A percentile compares a stretch with the other conserved stretches of the same genome.
phyloP scores from a whole-genome alignment of 2,113 vertebrate species.

The Trichomycterus rosablanca region DNA sequence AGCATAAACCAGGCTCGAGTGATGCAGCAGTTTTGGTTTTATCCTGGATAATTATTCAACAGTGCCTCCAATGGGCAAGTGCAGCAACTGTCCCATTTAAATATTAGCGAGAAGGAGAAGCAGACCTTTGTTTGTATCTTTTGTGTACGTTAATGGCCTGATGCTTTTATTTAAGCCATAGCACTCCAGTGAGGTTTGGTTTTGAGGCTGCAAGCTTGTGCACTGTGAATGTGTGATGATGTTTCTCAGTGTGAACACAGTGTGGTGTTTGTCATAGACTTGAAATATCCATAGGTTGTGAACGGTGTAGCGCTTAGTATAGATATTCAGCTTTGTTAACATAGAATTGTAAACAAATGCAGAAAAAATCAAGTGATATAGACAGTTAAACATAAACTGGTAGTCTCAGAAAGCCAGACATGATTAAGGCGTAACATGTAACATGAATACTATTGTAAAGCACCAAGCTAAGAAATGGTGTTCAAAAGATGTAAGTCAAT shows the following conservation, averaged over 20 bases:
- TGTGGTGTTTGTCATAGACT: slow-evolving; percentile 90
- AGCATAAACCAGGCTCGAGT: too few species aligned
- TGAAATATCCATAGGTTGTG: slow-evolving; percentile 86
- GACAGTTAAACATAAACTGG: background rate
- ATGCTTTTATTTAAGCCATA: slow-evolving; percentile 54
- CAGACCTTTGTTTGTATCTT: slow-evolving; percentile 7
- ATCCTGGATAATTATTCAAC: background rate
- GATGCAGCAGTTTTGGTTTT: background rate
- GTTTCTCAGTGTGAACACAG: slow-evolving; percentile 84
- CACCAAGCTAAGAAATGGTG: too few species aligned
- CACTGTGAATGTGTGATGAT: slow-evolving; percentile 88
- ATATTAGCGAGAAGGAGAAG: background rate
- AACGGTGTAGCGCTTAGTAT: slow-evolving; percentile 83
- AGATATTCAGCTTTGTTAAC: slow-evolving; percentile 53
- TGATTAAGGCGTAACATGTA: too few species aligned
- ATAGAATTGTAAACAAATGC: slow-evolving; percentile 1
- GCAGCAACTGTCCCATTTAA: background rate
- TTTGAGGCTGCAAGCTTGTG: slow-evolving; percentile 91
- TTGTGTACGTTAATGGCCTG: slow-evolving; percentile 38
- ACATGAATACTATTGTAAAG: too few species aligned
- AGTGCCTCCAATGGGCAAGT: slow-evolving; percentile 3
- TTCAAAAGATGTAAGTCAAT: too few species aligned
- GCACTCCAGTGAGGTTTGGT: slow-evolving; percentile 28
- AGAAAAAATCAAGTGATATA: slow-evolving; percentile 6
- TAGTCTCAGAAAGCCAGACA: too few species aligned